phyloP scores from a whole-genome alignment of 2,797 vertebrate genomes.

The Sciurus vulgaris region DNA sequence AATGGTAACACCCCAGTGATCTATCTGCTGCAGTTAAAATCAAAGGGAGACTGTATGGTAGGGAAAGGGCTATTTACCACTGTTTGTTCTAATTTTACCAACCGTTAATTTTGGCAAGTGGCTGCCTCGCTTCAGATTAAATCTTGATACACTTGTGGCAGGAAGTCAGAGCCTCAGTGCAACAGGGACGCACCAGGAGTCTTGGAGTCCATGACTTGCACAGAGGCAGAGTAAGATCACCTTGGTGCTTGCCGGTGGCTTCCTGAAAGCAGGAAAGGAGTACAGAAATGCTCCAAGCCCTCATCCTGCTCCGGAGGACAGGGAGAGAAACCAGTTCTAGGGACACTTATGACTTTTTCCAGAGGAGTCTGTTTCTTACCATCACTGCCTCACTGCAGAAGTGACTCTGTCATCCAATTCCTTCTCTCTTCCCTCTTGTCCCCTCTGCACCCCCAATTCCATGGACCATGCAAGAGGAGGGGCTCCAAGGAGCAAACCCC shows the following conservation, averaged over 20 bases:
- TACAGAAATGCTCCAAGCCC: neutral
- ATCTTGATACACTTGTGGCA: neutral
- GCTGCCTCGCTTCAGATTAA: constrained; percentile 42
- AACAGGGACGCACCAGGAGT: rapidly evolving
- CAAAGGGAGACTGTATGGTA: neutral
- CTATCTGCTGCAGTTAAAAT: constrained; percentile 28
- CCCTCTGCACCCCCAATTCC: rapidly evolving
- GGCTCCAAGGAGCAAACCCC: neutral
- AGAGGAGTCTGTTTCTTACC: neutral
- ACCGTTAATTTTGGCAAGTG: constrained; percentile 62
- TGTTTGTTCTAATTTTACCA: constrained; percentile 63
- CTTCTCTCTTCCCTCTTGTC: neutral
- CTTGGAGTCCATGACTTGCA: neutral
- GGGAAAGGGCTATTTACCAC: constrained; percentile 54
- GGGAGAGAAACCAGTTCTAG: neutral
- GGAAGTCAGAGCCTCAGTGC: neutral
- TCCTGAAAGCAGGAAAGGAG: neutral
- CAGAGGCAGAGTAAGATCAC: rapidly evolving
- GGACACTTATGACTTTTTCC: neutral
- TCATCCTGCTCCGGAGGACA: neutral
- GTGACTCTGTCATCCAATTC: neutral
- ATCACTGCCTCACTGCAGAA: neutral
- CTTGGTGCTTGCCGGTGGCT: neutral
- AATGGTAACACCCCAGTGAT: constrained; percentile 15
- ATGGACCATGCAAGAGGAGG: neutral